These are phyloP conservation scores for Turdus rufiventris DNA, from an alignment of 2,113 vertebrate genomes.

Conservation along the genomic window DNA sequence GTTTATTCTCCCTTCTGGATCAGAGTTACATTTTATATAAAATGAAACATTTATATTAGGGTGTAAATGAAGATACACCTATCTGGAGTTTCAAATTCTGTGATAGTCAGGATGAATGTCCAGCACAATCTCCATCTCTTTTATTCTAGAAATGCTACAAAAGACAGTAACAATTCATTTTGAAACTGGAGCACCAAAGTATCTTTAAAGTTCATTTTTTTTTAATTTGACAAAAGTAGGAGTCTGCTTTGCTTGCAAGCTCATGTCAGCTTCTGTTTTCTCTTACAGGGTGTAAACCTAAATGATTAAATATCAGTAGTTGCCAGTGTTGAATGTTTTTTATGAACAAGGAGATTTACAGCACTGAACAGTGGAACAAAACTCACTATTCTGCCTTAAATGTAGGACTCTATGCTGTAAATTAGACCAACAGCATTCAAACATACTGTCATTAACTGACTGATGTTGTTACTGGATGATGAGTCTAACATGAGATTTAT, in stretches of 20 bases:
- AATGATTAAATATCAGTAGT: background rate
- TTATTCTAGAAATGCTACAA: background rate
- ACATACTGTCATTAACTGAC: background rate
- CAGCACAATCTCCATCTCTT: background rate
- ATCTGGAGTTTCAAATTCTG: background rate
- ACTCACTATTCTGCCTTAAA: background rate
- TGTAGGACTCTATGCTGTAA: background rate
- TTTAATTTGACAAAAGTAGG: constrained; percentile 36
- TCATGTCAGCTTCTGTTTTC: constrained; percentile 18
- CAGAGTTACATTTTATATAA: background rate
- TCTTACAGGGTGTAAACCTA: background rate
- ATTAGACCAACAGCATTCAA: background rate
- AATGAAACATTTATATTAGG: background rate
- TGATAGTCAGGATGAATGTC: background rate
- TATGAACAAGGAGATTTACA: background rate
- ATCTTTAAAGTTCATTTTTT: constrained; percentile 50
- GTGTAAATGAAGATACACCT: background rate
- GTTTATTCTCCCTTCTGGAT: background rate
- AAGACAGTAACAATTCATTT: background rate
- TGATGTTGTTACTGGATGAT: background rate
- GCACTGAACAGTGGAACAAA: background rate
- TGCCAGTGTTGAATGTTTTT: background rate
- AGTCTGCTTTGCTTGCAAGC: constrained; percentile 27
- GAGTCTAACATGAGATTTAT: background rate
- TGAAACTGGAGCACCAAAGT: background rate